A percentile compares a stretch with the other conserved stretches of the same genome.
phyloP scores from a whole-genome alignment of 1,140 invertebrate genomes.

The Drosophila quadrilineata region DNA sequence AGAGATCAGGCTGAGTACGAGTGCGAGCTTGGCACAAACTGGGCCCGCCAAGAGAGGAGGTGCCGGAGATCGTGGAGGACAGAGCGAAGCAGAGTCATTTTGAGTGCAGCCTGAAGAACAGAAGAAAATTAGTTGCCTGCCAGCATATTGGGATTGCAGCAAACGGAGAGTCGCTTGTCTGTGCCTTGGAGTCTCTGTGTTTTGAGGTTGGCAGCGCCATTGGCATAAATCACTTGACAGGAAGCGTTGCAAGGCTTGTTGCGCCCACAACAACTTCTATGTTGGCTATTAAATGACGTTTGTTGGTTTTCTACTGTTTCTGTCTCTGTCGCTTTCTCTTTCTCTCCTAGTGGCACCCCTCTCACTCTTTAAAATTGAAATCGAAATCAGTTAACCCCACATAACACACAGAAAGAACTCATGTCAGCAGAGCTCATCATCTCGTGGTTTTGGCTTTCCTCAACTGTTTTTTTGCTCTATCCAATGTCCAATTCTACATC shows the following conservation, averaged over 20 bases:
- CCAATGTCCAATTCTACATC: too few relatives aligned
- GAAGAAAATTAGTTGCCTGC: constrained; percentile 71
- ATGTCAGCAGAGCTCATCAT: constrained; percentile 42
- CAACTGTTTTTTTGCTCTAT: too few relatives aligned
- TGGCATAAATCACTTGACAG: constrained; percentile 80
- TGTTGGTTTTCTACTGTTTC: constrained; percentile 48
- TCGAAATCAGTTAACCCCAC: constrained; percentile 66
- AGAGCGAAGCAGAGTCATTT: constrained; percentile 70
- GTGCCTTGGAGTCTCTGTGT: constrained; percentile 5
- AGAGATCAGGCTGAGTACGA: constrained; percentile 67
- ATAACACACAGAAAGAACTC: constrained; percentile 20
- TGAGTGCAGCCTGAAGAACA: constrained; percentile 72
- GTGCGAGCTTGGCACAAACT: constrained; percentile 38
- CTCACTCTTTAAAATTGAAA: constrained; percentile 77
- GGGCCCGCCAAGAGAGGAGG: constrained; percentile 41
- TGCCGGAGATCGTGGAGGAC: constrained; percentile 9
- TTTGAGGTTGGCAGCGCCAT: constrained; percentile 52
- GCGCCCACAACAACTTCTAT: constrained; percentile 74
- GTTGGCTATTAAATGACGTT: constrained; percentile 77
- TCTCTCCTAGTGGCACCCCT: constrained; percentile 33
- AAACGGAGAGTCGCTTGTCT: constrained; percentile 23
- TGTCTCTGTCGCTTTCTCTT: constrained; percentile 20
- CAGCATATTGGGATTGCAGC: constrained; percentile 10
- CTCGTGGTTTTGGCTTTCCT: constrained; percentile 12
- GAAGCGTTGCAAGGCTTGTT: constrained; percentile 77